Conservation (phyloP, 2,888 invertebrate species). For the Melanotus villosus region DNA sequence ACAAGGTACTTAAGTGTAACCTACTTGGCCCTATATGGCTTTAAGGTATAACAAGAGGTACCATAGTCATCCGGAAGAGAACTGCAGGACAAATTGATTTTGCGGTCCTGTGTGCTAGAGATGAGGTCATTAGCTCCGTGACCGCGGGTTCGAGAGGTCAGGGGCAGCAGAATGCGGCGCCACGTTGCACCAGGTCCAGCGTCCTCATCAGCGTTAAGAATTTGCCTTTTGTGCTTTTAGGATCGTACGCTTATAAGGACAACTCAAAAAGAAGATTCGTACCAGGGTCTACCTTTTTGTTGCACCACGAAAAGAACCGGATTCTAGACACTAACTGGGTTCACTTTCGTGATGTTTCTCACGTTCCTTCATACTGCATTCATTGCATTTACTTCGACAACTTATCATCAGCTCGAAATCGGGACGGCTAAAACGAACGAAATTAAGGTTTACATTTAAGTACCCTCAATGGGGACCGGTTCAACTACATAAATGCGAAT, state of each 20-base stretch:
- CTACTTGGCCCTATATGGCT: constrained; percentile 60
- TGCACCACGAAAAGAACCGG: constrained; percentile 27
- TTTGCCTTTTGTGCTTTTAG: constrained; percentile 32
- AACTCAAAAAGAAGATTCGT: constrained; percentile 30
- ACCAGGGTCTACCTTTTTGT: constrained; percentile 8
- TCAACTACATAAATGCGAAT: constrained; percentile 16
- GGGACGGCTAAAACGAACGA: constrained; percentile 1
- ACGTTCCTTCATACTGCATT: too few species aligned
- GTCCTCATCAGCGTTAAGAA: constrained; percentile 28
- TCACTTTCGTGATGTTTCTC: constrained; percentile 18
- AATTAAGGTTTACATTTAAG: background rate
- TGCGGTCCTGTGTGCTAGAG: constrained; percentile 51
- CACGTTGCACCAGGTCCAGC: constrained; percentile 50
- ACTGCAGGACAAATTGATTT: constrained; percentile 55
- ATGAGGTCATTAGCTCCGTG: constrained; percentile 59
- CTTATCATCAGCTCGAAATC: constrained; percentile 12
- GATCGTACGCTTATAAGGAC: constrained; percentile 18
- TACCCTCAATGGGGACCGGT: constrained; percentile 12
- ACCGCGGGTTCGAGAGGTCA: constrained; percentile 59
- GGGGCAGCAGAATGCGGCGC: constrained; percentile 51
- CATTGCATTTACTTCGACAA: background rate
- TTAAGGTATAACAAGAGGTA: constrained; percentile 49
- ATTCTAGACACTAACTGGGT: constrained; percentile 12
- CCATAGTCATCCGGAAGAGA: constrained; percentile 48
- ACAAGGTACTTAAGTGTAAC: constrained; percentile 57